phyloP scores from a whole-genome alignment of 2,113 vertebrate species.

The Pseudolaguvia tuberculata region DNA sequence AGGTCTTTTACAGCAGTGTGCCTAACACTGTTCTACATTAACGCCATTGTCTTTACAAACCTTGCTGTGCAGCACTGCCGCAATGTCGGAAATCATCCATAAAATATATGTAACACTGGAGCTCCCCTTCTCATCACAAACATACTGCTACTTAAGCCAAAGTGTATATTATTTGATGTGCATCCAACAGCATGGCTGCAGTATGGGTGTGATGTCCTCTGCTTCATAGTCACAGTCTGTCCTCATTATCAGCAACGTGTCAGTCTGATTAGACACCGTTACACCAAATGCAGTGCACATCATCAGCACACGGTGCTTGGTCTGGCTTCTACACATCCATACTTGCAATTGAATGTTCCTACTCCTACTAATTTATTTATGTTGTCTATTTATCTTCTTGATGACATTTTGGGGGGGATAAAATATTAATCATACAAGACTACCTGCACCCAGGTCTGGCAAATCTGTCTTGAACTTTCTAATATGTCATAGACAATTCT shows the following conservation, averaged over 20 bases:
- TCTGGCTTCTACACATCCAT: slow-evolving; percentile 67
- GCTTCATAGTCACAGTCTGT: slow-evolving; percentile 21
- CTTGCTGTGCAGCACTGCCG: slow-evolving; percentile 53
- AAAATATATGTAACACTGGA: slow-evolving; percentile 24
- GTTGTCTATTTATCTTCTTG: slow-evolving; percentile 33
- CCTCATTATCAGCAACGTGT: slow-evolving; percentile 47
- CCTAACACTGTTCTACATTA: slow-evolving; percentile 40
- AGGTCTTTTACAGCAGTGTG: slow-evolving; percentile 57
- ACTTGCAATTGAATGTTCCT: slow-evolving; percentile 57
- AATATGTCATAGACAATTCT: neutral
- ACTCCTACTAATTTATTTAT: slow-evolving; percentile 35
- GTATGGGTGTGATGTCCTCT: slow-evolving; percentile 22
- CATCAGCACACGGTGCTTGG: slow-evolving; percentile 59
- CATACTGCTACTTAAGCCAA: slow-evolving; percentile 37
- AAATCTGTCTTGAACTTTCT: slow-evolving; percentile 50
- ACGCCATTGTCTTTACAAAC: slow-evolving; percentile 45
- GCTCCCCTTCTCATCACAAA: slow-evolving; percentile 11
- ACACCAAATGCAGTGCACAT: slow-evolving; percentile 62
- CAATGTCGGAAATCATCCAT: slow-evolving; percentile 38
- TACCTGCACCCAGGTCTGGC: slow-evolving; percentile 63
- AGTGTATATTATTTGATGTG: slow-evolving; percentile 26
- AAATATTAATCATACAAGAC: slow-evolving; percentile 45
- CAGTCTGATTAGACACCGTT: slow-evolving; percentile 58
- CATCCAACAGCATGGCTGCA: slow-evolving; percentile 19
- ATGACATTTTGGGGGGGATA: slow-evolving; percentile 39